Percentiles rank a stretch among this genome's conserved stretches.
Conservation (phyloP, 2,888 invertebrate species). For the Pollenia amentaria region DNA sequence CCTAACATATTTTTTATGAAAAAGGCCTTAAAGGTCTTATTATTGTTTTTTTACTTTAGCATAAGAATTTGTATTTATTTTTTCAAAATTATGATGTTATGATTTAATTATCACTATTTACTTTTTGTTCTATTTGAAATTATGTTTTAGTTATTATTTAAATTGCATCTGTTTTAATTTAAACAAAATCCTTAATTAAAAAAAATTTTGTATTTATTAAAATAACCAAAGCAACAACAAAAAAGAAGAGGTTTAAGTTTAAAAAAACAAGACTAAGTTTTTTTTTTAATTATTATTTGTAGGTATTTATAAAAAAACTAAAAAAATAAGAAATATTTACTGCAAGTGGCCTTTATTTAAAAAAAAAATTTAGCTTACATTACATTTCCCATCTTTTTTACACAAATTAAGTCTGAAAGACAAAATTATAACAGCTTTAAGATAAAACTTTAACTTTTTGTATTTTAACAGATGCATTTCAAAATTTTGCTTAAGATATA, state of each 20-base stretch:
- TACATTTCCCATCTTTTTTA: slow-evolving; percentile 10
- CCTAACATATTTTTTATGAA: too few species aligned
- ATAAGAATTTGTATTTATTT: neutral
- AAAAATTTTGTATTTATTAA: slow-evolving; percentile 3
- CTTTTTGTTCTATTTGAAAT: neutral
- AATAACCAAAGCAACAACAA: slow-evolving; percentile 24
- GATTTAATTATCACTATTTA: neutral
- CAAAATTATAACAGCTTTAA: slow-evolving; percentile 46
- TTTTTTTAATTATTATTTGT: slow-evolving; percentile 34
- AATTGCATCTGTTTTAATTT: slow-evolving; percentile 39
- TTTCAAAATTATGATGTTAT: neutral
- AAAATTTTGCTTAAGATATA: slow-evolving; percentile 20
- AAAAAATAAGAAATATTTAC: slow-evolving; percentile 30
- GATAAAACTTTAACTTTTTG: slow-evolving; percentile 1
- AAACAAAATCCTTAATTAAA: neutral
- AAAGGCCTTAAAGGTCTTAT: neutral
- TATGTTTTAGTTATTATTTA: neutral
- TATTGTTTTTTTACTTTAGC: neutral
- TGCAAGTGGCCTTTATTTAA: slow-evolving; percentile 56
- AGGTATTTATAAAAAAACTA: slow-evolving; percentile 7
- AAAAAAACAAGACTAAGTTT: slow-evolving; percentile 56
- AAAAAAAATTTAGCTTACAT: slow-evolving; percentile 29
- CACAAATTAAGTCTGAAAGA: slow-evolving; percentile 41
- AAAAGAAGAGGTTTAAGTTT: neutral
- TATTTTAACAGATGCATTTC: slow-evolving; percentile 62